These are phyloP conservation scores for Diloba caeruleocephala DNA, from an alignment of 2,888 invertebrate genomes.

Conservation along the genomic window DNA sequence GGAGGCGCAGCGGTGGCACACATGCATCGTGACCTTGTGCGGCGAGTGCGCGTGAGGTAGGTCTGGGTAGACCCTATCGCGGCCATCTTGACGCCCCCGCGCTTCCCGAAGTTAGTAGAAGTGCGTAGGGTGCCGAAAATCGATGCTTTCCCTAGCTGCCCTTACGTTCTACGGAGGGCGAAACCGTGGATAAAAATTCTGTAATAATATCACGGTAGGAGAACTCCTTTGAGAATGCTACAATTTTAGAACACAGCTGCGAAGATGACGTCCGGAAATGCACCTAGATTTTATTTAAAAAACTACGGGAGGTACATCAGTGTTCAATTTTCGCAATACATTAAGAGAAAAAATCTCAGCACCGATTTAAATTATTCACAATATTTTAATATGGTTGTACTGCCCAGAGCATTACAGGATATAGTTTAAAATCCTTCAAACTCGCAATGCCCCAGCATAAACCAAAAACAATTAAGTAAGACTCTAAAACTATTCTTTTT, in stretches of 20 bases:
- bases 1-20: conserved; percentile 76
- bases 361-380: too few species aligned
- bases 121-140: conserved; percentile 84
- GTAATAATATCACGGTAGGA: conserved; percentile 46
- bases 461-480: neutral
- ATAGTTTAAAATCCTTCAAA: neutral
- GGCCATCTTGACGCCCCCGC: conserved; percentile 84
- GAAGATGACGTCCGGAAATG: conserved; percentile 1
- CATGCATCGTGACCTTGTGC: conserved; percentile 82
- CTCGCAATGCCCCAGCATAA: neutral
- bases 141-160: conserved; percentile 84
- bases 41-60: conserved; percentile 82
- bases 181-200: conserved; percentile 70
- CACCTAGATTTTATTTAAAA: neutral
- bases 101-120: conserved; percentile 55
- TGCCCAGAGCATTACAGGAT: neutral
- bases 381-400: neutral
- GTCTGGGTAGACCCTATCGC: conserved; percentile 71
- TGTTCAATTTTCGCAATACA: conserved; percentile 3
- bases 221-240: conserved; percentile 17
- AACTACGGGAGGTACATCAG: neutral
- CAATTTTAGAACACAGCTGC: conserved; percentile 6
- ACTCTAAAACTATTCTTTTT: too few species aligned
- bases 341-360: too few species aligned
- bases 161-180: conserved; percentile 75